Percentiles rank a stretch among this genome's conserved stretches.
Conservation (phyloP, 2,797 vertebrate genomes). For the Phaenicophaeus curvirostris region DNA sequence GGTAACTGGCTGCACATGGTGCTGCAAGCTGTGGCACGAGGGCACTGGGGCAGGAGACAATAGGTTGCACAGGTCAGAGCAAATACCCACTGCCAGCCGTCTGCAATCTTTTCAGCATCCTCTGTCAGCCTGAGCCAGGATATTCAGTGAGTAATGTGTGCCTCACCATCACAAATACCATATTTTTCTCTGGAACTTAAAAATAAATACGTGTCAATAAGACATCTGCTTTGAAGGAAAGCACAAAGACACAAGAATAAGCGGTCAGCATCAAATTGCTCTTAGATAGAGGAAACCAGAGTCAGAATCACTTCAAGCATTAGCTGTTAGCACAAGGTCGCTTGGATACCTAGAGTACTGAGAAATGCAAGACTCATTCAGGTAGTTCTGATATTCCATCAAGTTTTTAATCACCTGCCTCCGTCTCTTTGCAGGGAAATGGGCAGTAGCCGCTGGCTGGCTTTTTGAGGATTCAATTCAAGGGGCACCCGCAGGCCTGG, state of each 20-base stretch:
- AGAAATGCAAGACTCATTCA: not conserved
- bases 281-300: not conserved
- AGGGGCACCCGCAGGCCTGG: not conserved
- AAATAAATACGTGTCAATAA: not conserved
- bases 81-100: not conserved
- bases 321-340: not conserved
- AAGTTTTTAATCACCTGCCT: not conserved
- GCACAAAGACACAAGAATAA: not conserved
- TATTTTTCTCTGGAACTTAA: not conserved
- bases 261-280: not conserved
- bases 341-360: not conserved
- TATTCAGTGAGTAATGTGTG: rapidly evolving
- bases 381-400: constrained; percentile 1
- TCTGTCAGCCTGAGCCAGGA: rapidly evolving
- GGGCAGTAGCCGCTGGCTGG: not conserved
- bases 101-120: not conserved
- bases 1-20: not conserved
- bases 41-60: not conserved
- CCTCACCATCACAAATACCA: not conserved
- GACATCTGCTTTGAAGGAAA: not conserved
- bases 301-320: not conserved
- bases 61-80: not conserved
- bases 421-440: not conserved
- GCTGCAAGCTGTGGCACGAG: not conserved
- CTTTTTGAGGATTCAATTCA: not conserved